These are phyloP conservation scores for Agonopterix arenella DNA, from an alignment of 2,888 invertebrate species.

Conservation along the genomic window DNA sequence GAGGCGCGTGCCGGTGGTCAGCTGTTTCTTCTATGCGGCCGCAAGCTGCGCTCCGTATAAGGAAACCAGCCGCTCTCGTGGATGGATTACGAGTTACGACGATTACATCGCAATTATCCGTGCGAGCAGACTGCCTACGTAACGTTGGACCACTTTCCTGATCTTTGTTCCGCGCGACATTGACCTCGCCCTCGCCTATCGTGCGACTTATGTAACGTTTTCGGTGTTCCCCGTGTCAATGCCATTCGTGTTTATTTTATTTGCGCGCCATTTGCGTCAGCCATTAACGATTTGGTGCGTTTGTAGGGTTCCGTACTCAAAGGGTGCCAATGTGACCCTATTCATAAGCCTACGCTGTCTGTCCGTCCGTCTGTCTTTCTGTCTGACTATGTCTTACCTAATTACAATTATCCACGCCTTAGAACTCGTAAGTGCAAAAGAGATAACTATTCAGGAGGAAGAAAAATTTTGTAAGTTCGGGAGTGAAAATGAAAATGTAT, in stretches of 20 bases:
- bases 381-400: too few species aligned
- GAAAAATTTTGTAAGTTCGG: too few species aligned
- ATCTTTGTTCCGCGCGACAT: constrained; percentile 67
- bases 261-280: constrained; percentile 20
- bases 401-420: too few species aligned
- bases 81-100: constrained; percentile 62
- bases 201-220: constrained; percentile 53
- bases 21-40: constrained; percentile 70
- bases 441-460: too few species aligned
- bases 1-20: constrained; percentile 70
- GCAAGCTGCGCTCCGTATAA: constrained; percentile 71
- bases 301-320: background rate
- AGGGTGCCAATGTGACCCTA: too few species aligned
- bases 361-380: too few species aligned
- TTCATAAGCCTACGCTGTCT: too few species aligned
- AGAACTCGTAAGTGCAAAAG: too few species aligned
- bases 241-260: constrained; percentile 41
- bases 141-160: constrained; percentile 68
- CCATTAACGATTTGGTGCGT: background rate
- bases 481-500: too few species aligned
- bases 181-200: constrained; percentile 48
- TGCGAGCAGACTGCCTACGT: constrained; percentile 31
- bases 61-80: constrained; percentile 57
- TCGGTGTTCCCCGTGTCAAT: constrained; percentile 48
- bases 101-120: constrained; percentile 69